Evolutionary conservation across 2,113 vertebrate genomes (phyloP).

Genomic region (Mesembrinibis cayennensis): DNA sequence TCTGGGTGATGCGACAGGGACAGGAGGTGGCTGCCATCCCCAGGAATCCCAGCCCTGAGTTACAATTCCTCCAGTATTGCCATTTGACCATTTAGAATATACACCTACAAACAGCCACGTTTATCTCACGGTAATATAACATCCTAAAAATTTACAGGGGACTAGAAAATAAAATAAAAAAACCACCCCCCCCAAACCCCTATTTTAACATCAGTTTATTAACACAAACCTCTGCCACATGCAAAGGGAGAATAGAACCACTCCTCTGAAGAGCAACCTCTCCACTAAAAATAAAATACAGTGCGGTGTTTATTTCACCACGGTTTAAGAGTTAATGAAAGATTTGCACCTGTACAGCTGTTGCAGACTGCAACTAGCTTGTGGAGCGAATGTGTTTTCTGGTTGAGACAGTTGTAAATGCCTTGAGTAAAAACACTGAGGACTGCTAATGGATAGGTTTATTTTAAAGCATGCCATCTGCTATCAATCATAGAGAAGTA

Average conservation of each 20-base stretch:
- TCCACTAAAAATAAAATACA: slow-evolving; percentile 67
- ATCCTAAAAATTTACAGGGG: not conserved
- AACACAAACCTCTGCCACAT: not conserved
- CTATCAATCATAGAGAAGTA: slow-evolving; percentile 94
- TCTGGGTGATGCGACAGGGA: not conserved
- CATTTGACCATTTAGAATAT: not conserved
- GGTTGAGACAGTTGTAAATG: slow-evolving; percentile 86
- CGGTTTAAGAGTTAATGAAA: slow-evolving; percentile 85
- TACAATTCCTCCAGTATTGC: not conserved
- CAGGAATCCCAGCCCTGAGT: not conserved
- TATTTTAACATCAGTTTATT: not conserved
- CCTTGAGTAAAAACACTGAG: slow-evolving; percentile 86
- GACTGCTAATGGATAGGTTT: slow-evolving; percentile 95
- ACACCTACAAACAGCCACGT: not conserved
- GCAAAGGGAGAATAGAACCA: slow-evolving; percentile 9
- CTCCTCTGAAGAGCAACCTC: slow-evolving; percentile 34
- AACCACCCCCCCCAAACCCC: fast-evolving
- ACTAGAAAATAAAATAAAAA: not conserved
- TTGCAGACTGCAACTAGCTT: slow-evolving; percentile 69
- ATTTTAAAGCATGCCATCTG: slow-evolving; percentile 95
- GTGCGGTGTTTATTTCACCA: slow-evolving; percentile 64
- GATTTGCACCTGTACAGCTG: slow-evolving; percentile 89
- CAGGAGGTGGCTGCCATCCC: not conserved
- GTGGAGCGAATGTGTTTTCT: slow-evolving; percentile 74
- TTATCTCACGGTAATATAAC: not conserved